Base-by-base conservation (phyloP, 2,888 invertebrate genomes). In the Argyra leucocephala region DNA sequence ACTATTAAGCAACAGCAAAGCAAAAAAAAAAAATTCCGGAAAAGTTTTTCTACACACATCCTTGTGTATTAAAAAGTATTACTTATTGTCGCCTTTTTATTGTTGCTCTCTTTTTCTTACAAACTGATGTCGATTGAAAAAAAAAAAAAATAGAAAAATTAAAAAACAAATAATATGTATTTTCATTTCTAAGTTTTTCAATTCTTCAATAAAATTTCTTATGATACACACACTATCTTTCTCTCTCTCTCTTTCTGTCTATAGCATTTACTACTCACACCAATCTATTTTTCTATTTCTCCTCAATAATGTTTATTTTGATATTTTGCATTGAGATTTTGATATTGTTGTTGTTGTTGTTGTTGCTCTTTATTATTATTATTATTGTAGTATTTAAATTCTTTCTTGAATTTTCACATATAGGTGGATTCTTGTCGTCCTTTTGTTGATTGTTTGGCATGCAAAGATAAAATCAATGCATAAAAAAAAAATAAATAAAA, bases 361-460 rank as follows among this genome's bases (percentile, higher is more conserved):
- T 31, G 5, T 31, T 31, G 5, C 31, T 31, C 31, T 31, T 31
- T 31, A 31, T 7, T 31, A 7, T 31, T 31, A 7, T 10, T 31
- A 7, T 5, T 31, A 7, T 31, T 31, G 5, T 31, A 31, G 10
- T 48, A 12, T 48, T 48, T 12, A 37, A 18, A 12, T 48, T 48
- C 15, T 48, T 48, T 48, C 18, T 48, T 48, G n/a, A 9, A 48
- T 48, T 48, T 18, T 48, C 15, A 18, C 18, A 48, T 31, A 31
- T 48, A 48, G 48, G 48, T 48, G 48, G 48, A 48, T 48, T 48
- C 48, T 48, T 48, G 48, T 48, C 48, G 48, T 15, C 48, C 48
- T 48, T 48, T 48, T 48, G 48, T 48, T 48, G 15, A n/a, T 48
- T 48, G 48, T 48, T 48, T 48, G 48, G 48, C 48, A 48, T 48